Evolutionary conservation across 2,888 invertebrate genomes (phyloP).

Genomic region (Andrena hattorfiana): DNA sequence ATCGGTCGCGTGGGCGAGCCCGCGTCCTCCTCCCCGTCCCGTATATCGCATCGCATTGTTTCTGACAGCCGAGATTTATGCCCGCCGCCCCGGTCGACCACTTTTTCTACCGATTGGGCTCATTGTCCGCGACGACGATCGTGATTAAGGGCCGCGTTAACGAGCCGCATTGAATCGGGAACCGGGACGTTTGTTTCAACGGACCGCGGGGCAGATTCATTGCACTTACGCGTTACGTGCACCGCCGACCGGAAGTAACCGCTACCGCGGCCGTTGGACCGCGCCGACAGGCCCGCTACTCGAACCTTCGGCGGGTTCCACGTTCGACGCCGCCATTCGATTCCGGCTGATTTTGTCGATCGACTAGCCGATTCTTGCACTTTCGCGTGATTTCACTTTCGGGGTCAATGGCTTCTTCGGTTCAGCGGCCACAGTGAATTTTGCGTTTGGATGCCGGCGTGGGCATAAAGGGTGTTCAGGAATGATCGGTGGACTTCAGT

Average conservation of each 20-base stretch:
- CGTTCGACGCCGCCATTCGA: conserved; percentile 27
- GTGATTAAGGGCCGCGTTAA: conserved; percentile 80
- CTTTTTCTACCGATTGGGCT: conserved; percentile 78
- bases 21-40: conserved; percentile 69
- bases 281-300: neutral
- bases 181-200: conserved; percentile 64
- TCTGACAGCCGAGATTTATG: conserved; percentile 78
- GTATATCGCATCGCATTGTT: conserved; percentile 76
- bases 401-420: neutral
- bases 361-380: conserved; percentile 23
- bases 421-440: neutral
- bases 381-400: neutral
- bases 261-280: conserved; percentile 30
- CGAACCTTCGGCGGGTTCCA: conserved; percentile 6
- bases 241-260: conserved; percentile 61
- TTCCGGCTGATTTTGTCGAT: conserved; percentile 39
- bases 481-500: too few relatives aligned
- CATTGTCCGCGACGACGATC: conserved; percentile 76
- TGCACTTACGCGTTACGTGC: conserved; percentile 62
- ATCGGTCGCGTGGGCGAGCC: conserved; percentile 75
- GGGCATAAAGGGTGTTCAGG: too few relatives aligned
- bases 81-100: conserved; percentile 72
- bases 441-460: neutral
- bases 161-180: conserved; percentile 78
- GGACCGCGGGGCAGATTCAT: conserved; percentile 64